Base-by-base conservation (phyloP, 2,797 vertebrate genomes). In the Heterohyrax brucei region DNA sequence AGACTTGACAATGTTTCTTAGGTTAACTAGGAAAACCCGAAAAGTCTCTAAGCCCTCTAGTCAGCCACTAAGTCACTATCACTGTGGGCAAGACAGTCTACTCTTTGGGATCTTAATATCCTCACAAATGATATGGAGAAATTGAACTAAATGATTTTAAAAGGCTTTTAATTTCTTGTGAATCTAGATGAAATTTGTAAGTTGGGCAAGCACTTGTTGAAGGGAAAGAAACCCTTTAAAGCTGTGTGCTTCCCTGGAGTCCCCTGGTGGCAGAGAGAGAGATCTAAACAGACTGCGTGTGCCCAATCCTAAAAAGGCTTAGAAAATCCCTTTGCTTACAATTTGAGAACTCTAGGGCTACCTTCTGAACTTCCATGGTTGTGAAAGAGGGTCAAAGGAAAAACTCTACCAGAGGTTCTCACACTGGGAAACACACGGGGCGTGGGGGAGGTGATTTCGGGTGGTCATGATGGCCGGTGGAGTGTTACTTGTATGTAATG, bases 91-190 rank as follows among this genome's bases (percentile, higher is more conserved):
- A 91, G 72, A 64, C 26, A 81, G 85, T 91, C 39, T 4, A 75
- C 19, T 76, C 64, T 72, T 87, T 83, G 72, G 21, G 33, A 39
- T 92, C 46, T 94, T 48, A 87, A 84, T 84, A 89, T 91, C 48
- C 22, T 82, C 12, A 93, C 5, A 79, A 94, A 79, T 87, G 56
- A 46, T 73, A 89, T 6, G 5, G 76, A 81, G 13, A 33, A 87
- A 96, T 18, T 59, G 50, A 89, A 91, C 28, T 73, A 68, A 64
- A 18, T 68, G 28, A 86, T 68, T 96, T 95, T 46, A 48, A 87
- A 95, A 86, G 39, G 26, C 33, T 80, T 77, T 94, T 79, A 94
- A 56, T 61, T 91, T 22, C 19, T 93, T 92, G 62, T 85, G 26
- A 81, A 61, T 91, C 26, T 48, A 48, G 26, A 87, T 64, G 53